phyloP scores from a whole-genome alignment of 2,113 vertebrate species.

The Scytalopus superciliaris region DNA sequence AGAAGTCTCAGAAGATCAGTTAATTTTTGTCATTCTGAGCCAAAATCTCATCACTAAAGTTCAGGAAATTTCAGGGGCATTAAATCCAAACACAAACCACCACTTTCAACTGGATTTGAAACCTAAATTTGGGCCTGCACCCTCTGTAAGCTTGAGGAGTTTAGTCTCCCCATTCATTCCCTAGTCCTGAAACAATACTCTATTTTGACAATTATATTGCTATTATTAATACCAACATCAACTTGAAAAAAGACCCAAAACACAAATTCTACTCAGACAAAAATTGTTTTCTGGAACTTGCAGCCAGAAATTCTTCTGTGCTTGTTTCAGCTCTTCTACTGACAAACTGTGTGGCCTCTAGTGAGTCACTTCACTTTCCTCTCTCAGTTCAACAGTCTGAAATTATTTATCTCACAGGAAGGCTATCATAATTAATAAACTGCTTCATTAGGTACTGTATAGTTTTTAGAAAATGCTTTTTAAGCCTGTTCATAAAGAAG shows the following conservation, averaged over 20 bases:
- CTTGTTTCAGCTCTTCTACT: constrained; percentile 28
- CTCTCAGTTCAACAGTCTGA: constrained; percentile 2
- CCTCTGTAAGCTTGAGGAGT: background rate
- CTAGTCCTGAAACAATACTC: background rate
- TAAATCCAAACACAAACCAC: background rate
- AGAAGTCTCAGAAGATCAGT: constrained; percentile 61
- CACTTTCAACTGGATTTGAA: background rate
- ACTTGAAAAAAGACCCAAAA: background rate
- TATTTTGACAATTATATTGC: background rate
- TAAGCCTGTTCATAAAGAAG: background rate
- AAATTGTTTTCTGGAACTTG: background rate
- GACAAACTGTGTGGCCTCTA: background rate
- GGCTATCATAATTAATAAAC: constrained; percentile 45
- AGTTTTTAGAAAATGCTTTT: constrained; percentile 22
- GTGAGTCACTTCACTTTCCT: background rate
- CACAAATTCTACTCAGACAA: background rate
- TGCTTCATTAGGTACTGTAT: constrained; percentile 21
- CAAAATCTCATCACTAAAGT: constrained; percentile 42
- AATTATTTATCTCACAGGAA: constrained; percentile 49
- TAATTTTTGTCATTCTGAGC: constrained; percentile 44
- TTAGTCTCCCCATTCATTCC: background rate
- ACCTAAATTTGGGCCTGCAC: background rate
- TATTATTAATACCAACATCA: background rate
- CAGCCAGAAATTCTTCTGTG: constrained; percentile 15
- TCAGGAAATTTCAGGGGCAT: constrained; percentile 32